Base-by-base conservation (phyloP, 2,113 vertebrate species). In the Myotis davidii region DNA sequence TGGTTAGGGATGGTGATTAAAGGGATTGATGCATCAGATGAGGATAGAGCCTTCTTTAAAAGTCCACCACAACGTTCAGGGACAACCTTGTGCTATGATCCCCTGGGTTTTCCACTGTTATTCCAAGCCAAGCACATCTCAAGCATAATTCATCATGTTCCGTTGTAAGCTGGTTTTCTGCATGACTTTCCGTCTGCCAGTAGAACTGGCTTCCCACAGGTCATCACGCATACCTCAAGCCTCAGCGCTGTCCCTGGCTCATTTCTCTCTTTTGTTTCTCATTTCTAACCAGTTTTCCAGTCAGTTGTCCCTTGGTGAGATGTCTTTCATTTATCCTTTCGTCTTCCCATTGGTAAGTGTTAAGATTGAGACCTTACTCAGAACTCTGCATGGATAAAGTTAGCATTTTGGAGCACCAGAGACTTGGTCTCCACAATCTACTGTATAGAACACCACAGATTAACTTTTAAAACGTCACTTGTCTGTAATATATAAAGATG, bases 71-170 rank as follows among this genome's bases (percentile, higher is more conserved):
- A 61, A 34, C 32, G n/a, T n/a, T 74, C 8, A 5, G 37, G 48
- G 65, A 82, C 88, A 77, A 69, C 79, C 77, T 45, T 89, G 64
- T 92, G 34, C 39, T 70, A 14, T 18, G 16, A 88, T 72, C 56
- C 25, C 0, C 83, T 61, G 34, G 82, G 70, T 56, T 96, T 95
- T n/a, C 77, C 64, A 83, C 52, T 88, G 77, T 95, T 90, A 69
- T 74, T 27, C 87, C 73, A 92, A 74, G 74, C 78, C 73, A 92
- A 88, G 78, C 87, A 42, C 81, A 54, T 48, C 90, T 95, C 32
- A 59, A 32, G 82, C 59, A n/a, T 78, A 90, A 86, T 90, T 95
- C 72, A 88, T 91, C 90, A 34, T 12, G 17, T 37, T 95, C 39
- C 48, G 59, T 39, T 90, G 48, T 39, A 59, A 86, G 25, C 27